phyloP scores from a whole-genome alignment of 2,888 invertebrate genomes.

The Bombyx huttoni region DNA sequence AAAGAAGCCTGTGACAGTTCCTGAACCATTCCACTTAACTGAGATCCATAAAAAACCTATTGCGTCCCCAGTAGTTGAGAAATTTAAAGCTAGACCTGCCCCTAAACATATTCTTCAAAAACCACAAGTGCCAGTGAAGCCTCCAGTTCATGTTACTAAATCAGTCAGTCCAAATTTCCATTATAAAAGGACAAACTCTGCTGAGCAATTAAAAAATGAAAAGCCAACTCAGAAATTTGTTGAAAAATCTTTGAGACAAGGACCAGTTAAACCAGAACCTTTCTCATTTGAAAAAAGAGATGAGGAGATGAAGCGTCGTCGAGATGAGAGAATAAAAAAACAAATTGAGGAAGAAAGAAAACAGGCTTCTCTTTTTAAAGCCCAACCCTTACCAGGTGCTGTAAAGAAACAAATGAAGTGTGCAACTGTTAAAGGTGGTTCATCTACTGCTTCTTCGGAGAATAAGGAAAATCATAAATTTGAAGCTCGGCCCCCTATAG shows the following conservation, averaged over 20 bases:
- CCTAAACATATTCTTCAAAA: constrained; percentile 69
- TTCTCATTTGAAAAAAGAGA: constrained; percentile 81
- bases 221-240: constrained; percentile 19
- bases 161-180: constrained; percentile 47
- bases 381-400: constrained; percentile 75
- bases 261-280: constrained; percentile 57
- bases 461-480: constrained; percentile 67
- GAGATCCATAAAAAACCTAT: constrained; percentile 57
- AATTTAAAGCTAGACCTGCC: constrained; percentile 75
- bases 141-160: constrained; percentile 28
- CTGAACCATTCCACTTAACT: constrained; percentile 77
- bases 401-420: constrained; percentile 52
- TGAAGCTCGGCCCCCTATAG: constrained; percentile 75
- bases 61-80: constrained; percentile 23
- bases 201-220: constrained; percentile 21
- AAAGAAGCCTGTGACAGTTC: constrained; percentile 71
- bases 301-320: constrained; percentile 66
- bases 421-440: constrained; percentile 25
- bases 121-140: constrained; percentile 45
- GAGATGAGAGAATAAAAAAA: constrained; percentile 74
- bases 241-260: constrained; percentile 26
- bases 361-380: constrained; percentile 77
- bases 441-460: constrained; percentile 45
- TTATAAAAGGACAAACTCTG: constrained; percentile 35
- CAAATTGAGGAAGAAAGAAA: constrained; percentile 72